phyloP scores from a whole-genome alignment of 1,140 invertebrate species.

The Aphelenchoides besseyi region DNA sequence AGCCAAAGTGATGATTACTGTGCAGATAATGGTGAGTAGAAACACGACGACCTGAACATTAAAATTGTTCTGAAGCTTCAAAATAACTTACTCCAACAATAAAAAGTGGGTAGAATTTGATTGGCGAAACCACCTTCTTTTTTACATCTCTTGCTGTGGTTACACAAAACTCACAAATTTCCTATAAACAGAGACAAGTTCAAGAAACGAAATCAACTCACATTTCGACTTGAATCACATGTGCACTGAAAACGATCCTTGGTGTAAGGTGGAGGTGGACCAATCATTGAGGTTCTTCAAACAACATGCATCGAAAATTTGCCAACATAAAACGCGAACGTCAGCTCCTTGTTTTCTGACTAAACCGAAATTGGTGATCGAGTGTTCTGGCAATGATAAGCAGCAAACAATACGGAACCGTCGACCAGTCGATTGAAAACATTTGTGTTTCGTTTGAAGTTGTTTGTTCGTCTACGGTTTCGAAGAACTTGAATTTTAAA shows the following conservation, averaged over 20 bases:
- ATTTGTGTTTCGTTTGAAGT: too few relatives aligned
- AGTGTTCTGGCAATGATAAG: too few relatives aligned
- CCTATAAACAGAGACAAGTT: background rate
- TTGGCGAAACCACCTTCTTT: background rate
- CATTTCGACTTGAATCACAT: background rate
- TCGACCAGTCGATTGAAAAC: too few relatives aligned
- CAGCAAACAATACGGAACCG: too few relatives aligned
- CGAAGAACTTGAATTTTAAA: too few relatives aligned
- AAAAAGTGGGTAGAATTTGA: background rate
- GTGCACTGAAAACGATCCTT: background rate
- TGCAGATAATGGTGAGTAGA: background rate
- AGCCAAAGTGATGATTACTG: background rate
- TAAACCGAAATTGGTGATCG: too few relatives aligned
- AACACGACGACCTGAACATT: background rate
- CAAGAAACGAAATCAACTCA: conserved; percentile 6
- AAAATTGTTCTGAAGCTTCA: background rate
- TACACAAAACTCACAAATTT: background rate
- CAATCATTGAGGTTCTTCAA: background rate
- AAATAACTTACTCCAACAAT: background rate
- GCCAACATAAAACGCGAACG: too few relatives aligned
- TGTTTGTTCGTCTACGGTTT: too few relatives aligned
- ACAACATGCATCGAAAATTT: too few relatives aligned
- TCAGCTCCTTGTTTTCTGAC: too few relatives aligned
- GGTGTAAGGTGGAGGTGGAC: background rate
- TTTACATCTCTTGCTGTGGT: background rate